Evolutionary conservation across 2,888 invertebrate genomes (phyloP).

Genomic region (Monoplex corrugatus): DNA sequence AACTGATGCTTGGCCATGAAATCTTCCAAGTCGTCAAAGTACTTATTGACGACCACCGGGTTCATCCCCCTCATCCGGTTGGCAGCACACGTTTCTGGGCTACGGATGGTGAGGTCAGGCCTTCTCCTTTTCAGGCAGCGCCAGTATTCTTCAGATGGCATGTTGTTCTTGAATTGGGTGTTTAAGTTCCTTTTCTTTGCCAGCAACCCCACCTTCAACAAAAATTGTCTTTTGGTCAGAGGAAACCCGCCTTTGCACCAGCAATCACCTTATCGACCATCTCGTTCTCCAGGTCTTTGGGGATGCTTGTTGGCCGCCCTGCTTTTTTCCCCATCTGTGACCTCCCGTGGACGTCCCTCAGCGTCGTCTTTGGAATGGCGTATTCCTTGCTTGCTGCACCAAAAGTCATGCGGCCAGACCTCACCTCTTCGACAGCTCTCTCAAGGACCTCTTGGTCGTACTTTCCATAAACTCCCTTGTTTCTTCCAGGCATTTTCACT

Average conservation of each 20-base stretch:
- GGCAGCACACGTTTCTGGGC: constrained; percentile 13
- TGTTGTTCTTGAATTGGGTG: constrained; percentile 30
- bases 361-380: constrained; percentile 7
- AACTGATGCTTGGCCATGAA: not conserved
- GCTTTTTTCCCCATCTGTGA: not conserved
- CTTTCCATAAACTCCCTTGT: no score
- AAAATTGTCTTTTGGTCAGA: no score
- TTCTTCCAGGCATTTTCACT: no score
- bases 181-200: no score
- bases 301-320: constrained; percentile 3
- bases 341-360: constrained; percentile 13
- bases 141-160: constrained; percentile 46
- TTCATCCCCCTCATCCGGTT: constrained; percentile 36
- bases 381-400: constrained; percentile 2
- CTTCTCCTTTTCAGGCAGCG: no score
- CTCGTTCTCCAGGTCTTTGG: constrained; percentile 17
- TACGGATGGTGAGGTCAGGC: constrained; percentile 45
- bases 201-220: no score
- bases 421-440: not conserved
- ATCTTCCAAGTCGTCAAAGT: constrained; percentile 29
- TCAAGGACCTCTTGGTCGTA: not conserved
- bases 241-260: constrained; percentile 38
- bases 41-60: not conserved
- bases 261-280: constrained; percentile 35
- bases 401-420: not conserved